Evolutionary conservation across 2,888 invertebrate species (phyloP).

Genomic region (Artemia sinica): DNA sequence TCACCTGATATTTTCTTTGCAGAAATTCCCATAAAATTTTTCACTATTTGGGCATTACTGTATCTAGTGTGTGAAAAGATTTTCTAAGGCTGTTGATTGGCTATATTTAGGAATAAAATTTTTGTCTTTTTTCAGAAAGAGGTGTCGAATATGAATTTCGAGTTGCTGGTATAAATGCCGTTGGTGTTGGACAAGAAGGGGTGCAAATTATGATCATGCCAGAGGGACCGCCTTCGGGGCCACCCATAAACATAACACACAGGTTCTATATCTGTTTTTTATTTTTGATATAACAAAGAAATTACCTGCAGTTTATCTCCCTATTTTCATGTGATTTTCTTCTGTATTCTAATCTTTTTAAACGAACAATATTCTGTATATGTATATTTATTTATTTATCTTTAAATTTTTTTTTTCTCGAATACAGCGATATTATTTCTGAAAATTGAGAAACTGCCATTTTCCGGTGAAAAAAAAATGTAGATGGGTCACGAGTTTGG

Average conservation of each 20-base stretch:
- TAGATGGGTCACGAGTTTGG: no score
- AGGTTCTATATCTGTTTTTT: not conserved
- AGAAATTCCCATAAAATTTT: not conserved
- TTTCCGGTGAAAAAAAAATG: no score
- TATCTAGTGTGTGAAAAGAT: no score
- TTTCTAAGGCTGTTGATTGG: no score
- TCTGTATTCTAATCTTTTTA: no score
- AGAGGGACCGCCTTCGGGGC: constrained; percentile 76
- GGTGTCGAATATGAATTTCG: constrained; percentile 92
- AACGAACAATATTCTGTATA: no score
- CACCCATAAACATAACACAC: constrained; percentile 52
- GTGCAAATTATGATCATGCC: constrained; percentile 80
- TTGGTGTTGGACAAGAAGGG: constrained; percentile 85
- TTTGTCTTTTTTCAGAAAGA: constrained; percentile 41
- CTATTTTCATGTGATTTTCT: no score
- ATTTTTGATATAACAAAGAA: not conserved
- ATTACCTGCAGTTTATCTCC: not conserved
- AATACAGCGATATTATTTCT: no score
- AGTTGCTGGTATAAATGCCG: constrained; percentile 83
- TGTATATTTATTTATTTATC: no score
- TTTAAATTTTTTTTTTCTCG: no score
- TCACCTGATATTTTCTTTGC: not conserved
- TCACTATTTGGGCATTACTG: no score
- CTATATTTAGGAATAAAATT: not conserved
- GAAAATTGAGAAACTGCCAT: no score